phyloP scores from a whole-genome alignment of 2,797 vertebrate genomes.

The Sebastiscus tertius region DNA sequence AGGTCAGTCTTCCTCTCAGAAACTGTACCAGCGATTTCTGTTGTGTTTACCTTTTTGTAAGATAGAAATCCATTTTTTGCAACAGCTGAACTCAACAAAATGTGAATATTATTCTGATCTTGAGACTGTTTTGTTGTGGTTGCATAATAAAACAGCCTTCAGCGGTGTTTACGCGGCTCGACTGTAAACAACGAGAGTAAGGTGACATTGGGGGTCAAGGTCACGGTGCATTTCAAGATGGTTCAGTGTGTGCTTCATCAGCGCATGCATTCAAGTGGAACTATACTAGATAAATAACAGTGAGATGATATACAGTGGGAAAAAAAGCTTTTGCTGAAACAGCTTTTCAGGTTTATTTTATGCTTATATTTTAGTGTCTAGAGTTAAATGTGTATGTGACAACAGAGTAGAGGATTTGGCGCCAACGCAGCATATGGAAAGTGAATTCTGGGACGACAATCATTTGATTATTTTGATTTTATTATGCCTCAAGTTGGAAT shows the following conservation, averaged over 20 bases:
- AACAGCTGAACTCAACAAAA: background rate
- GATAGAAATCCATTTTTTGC: background rate
- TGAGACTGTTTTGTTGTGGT: background rate
- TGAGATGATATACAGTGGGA: background rate
- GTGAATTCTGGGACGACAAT: background rate
- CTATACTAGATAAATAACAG: background rate
- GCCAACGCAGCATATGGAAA: background rate
- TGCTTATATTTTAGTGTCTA: background rate
- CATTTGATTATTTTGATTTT: background rate
- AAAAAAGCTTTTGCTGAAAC: background rate
- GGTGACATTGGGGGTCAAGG: conserved; percentile 67
- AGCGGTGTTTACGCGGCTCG: background rate
- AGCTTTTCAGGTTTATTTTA: background rate
- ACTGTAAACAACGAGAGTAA: conserved; percentile 28
- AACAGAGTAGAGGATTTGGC: background rate
- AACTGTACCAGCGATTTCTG: background rate
- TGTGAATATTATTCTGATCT: background rate
- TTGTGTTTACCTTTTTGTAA: background rate
- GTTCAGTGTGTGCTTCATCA: background rate
- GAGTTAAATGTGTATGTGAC: background rate
- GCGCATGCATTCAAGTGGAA: background rate
- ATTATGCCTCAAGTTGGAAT: background rate
- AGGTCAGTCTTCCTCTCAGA: background rate
- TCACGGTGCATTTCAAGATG: conserved; percentile 32
- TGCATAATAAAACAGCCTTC: background rate